Conservation (phyloP, 2,113 vertebrate genomes). For the Argyrosomus japonicus region DNA sequence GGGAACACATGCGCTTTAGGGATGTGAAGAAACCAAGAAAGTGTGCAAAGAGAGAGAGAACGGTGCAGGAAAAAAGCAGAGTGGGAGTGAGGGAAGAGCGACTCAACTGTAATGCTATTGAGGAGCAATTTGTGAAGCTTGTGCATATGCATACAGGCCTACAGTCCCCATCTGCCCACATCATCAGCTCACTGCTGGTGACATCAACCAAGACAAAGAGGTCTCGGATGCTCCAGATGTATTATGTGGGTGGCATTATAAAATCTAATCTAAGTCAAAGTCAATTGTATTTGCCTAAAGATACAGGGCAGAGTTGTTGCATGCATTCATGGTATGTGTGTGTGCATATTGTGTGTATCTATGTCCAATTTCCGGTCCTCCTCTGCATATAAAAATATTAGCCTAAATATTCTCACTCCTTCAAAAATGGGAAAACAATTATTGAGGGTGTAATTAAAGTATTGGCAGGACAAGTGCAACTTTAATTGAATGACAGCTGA, state of each 20-base stretch:
- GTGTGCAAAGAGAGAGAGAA: constrained; percentile 44
- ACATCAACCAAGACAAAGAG: constrained; percentile 81
- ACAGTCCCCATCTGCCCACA: constrained; percentile 79
- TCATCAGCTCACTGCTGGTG: constrained; percentile 75
- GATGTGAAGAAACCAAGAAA: constrained; percentile 63
- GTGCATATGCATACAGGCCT: constrained; percentile 77
- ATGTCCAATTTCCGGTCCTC: constrained; percentile 35
- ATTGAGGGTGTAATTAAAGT: constrained; percentile 83
- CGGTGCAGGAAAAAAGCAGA: constrained; percentile 56
- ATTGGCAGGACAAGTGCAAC: constrained; percentile 80
- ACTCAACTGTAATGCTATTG: constrained; percentile 77
- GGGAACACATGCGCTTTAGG: constrained; percentile 61
- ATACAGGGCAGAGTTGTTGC: constrained; percentile 45
- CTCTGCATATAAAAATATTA: constrained; percentile 51
- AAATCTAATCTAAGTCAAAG: constrained; percentile 78
- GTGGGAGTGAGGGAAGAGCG: constrained; percentile 75
- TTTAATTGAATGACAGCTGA: constrained; percentile 81
- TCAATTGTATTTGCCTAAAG: constrained; percentile 74
- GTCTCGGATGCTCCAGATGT: constrained; percentile 72
- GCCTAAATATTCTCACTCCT: constrained; percentile 68
- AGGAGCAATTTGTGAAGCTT: constrained; percentile 80
- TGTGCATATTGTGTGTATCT: constrained; percentile 7
- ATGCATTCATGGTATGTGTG: constrained; percentile 27
- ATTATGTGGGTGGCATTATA: constrained; percentile 76
- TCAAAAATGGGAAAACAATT: constrained; percentile 80